phyloP scores from a whole-genome alignment of 2,888 invertebrate species.

The Blera fallax region DNA sequence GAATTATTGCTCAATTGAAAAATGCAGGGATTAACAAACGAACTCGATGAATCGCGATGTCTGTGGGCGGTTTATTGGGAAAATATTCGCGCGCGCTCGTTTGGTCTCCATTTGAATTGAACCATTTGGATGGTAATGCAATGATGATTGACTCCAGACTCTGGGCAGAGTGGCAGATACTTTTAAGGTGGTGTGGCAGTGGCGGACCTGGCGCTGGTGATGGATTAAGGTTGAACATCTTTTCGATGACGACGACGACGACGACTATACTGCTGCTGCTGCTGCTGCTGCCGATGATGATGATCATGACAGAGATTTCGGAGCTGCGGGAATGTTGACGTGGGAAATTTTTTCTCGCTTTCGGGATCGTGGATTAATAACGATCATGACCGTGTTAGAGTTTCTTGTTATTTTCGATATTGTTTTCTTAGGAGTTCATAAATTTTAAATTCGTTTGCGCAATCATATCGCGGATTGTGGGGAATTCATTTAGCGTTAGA shows the following conservation, averaged over 20 bases:
- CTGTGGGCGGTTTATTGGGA: slow-evolving; percentile 72
- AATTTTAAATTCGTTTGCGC: slow-evolving; percentile 63
- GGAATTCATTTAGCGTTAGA: not conserved
- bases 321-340: slow-evolving; percentile 67
- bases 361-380: slow-evolving; percentile 72
- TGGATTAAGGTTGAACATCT: slow-evolving; percentile 71
- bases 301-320: slow-evolving; percentile 68
- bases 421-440: slow-evolving; percentile 67
- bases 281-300: slow-evolving; percentile 36
- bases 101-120: slow-evolving; percentile 63
- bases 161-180: slow-evolving; percentile 58
- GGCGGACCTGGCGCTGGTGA: slow-evolving; percentile 52
- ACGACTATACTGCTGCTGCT: slow-evolving; percentile 3
- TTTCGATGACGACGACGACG: slow-evolving; percentile 24
- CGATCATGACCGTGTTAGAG: slow-evolving; percentile 72
- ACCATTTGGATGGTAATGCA: slow-evolving; percentile 71
- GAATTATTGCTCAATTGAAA: slow-evolving; percentile 72
- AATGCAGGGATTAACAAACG: slow-evolving; percentile 55
- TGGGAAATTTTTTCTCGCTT: slow-evolving; percentile 56
- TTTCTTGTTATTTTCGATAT: slow-evolving; percentile 70
- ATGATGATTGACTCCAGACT: slow-evolving; percentile 67
- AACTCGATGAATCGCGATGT: slow-evolving; percentile 64
- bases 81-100: slow-evolving; percentile 68
- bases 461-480: slow-evolving; percentile 26
- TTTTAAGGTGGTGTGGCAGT: slow-evolving; percentile 53